phyloP scores from a whole-genome alignment of 2,113 vertebrate species.

The Hemiscyllium ocellatum region DNA sequence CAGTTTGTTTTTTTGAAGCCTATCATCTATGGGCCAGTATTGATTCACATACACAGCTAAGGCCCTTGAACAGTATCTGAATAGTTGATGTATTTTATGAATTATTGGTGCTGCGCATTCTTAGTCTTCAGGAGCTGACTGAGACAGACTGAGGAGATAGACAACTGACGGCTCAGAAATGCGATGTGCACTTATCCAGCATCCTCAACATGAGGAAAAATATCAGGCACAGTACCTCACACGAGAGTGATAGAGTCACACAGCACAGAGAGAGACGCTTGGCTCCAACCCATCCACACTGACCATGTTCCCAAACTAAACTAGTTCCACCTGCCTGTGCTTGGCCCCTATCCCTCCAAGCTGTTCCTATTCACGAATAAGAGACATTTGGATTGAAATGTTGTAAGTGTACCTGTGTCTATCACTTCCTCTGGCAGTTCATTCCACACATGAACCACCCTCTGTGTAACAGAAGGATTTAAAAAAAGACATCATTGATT shows the following conservation, averaged over 20 bases:
- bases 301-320: too few species aligned
- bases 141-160: background rate
- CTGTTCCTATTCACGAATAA: too few species aligned
- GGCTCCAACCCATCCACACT: too few species aligned
- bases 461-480: too few species aligned
- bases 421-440: too few species aligned
- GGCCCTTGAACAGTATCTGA: background rate
- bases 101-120: background rate
- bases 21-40: background rate
- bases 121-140: background rate
- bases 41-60: background rate
- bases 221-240: background rate
- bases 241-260: background rate
- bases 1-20: background rate
- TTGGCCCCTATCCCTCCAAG: too few species aligned
- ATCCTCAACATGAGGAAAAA: background rate
- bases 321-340: too few species aligned
- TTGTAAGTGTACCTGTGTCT: too few species aligned
- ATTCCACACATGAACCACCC: too few species aligned
- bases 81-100: background rate
- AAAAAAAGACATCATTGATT: too few species aligned
- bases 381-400: too few species aligned
- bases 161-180: background rate
- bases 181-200: background rate
- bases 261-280: too few species aligned